Evolutionary conservation across 2,888 invertebrate genomes (phyloP).

Genomic region (Oligia strigilis): DNA sequence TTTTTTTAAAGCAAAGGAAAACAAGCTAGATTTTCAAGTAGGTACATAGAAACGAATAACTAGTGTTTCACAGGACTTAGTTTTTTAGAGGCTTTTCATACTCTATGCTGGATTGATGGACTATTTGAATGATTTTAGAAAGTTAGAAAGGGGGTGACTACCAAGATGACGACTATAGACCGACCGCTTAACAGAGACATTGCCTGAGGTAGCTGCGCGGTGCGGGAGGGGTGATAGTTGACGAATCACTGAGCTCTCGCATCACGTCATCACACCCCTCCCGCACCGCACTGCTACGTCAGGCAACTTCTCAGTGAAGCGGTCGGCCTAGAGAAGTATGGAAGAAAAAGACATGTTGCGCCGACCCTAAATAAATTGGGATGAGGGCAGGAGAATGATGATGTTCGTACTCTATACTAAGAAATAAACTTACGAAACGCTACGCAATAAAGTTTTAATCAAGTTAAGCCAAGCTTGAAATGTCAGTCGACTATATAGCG

Average conservation of each 20-base stretch:
- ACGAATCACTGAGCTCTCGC: no score
- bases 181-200: no score
- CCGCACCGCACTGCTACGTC: no score
- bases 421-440: neutral
- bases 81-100: neutral
- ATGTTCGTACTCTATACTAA: neutral
- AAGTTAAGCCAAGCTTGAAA: constrained; percentile 16
- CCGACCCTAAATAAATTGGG: neutral
- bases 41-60: neutral
- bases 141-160: neutral
- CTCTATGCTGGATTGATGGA: neutral
- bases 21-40: neutral
- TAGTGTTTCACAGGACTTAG: neutral
- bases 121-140: neutral
- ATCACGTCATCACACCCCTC: no score
- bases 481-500: neutral
- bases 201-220: no score
- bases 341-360: neutral
- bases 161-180: no score
- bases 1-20: neutral
- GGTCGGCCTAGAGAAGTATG: neutral
- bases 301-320: no score
- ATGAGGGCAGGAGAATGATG: neutral
- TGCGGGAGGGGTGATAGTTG: no score
- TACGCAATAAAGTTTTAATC: constrained; percentile 8